Percentiles rank a stretch among this genome's conserved stretches.
Conservation (phyloP, 1,140 invertebrate genomes). For the Scylla paramamosain region DNA sequence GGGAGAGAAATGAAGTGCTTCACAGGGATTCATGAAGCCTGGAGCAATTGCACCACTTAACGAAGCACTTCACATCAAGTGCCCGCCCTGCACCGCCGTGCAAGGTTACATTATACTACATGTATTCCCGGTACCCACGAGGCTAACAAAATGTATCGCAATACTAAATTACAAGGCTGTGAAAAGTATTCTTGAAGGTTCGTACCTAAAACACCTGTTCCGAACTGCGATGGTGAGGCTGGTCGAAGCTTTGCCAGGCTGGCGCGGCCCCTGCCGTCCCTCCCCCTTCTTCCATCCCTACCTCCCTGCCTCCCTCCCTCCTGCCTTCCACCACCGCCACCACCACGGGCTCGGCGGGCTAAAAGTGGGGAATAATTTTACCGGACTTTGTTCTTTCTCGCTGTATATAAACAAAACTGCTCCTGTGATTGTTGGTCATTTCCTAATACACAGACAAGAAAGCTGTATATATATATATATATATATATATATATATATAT, state of each 20-base stretch:
- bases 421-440: not conserved
- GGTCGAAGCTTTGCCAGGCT: not conserved
- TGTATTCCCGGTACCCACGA: not conserved
- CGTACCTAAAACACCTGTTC: not conserved
- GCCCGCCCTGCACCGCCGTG: too few species aligned
- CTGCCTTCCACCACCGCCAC: not conserved
- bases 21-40: not conserved
- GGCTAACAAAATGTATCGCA: not conserved
- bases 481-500: too few species aligned
- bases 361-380: not conserved
- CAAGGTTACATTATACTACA: too few species aligned
- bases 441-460: too few species aligned
- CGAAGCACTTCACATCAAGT: too few species aligned
- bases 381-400: not conserved
- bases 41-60: not conserved
- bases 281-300: not conserved
- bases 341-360: not conserved
- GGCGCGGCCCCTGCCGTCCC: not conserved
- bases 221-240: not conserved
- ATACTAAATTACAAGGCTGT: not conserved
- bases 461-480: too few species aligned
- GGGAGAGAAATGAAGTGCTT: not conserved
- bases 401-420: not conserved
- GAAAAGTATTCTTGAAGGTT: not conserved
- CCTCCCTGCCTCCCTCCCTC: not conserved